Evolutionary conservation across 2,888 invertebrate species (phyloP).

Genomic region (Hirtodrosophila cameraria): DNA sequence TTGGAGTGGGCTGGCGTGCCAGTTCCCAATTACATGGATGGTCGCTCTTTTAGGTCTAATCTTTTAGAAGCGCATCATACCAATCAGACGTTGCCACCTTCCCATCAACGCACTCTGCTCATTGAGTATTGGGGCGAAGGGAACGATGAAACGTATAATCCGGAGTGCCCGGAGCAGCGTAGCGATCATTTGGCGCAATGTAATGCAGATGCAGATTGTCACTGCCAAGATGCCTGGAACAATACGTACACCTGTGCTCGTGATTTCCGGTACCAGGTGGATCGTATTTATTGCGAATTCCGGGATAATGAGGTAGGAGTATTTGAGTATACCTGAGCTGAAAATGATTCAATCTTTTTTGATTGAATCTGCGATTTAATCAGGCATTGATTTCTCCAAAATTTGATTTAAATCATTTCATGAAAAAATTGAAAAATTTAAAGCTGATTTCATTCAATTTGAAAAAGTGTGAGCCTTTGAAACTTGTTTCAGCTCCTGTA

Average conservation of each 20-base stretch:
- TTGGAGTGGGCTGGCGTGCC: slow-evolving; percentile 87
- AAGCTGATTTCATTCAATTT: no score
- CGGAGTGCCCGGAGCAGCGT: slow-evolving; percentile 87
- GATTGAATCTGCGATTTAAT: no score
- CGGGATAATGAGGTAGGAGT: slow-evolving; percentile 84
- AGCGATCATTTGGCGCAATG: slow-evolving; percentile 87
- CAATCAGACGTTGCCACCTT: slow-evolving; percentile 15
- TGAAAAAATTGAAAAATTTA: no score
- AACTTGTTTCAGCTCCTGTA: no score
- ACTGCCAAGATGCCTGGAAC: slow-evolving; percentile 93
- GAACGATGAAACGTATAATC: slow-evolving; percentile 85
- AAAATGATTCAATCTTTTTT: no score
- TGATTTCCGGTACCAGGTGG: slow-evolving; percentile 85
- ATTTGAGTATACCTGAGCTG: no score
- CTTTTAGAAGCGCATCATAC: slow-evolving; percentile 39
- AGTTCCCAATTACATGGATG: slow-evolving; percentile 87
- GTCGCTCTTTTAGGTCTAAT: slow-evolving; percentile 85
- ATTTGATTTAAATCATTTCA: no score
- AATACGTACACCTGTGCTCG: slow-evolving; percentile 93
- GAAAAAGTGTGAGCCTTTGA: no score
- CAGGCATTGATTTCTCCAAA: no score
- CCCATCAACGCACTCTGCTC: slow-evolving; percentile 84
- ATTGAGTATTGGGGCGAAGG: slow-evolving; percentile 94
- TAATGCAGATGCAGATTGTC: slow-evolving; percentile 88
- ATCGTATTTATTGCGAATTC: slow-evolving; percentile 85